Evolutionary conservation across 2,113 vertebrate genomes (phyloP).

Genomic region (Aspiorhynchus laticeps): DNA sequence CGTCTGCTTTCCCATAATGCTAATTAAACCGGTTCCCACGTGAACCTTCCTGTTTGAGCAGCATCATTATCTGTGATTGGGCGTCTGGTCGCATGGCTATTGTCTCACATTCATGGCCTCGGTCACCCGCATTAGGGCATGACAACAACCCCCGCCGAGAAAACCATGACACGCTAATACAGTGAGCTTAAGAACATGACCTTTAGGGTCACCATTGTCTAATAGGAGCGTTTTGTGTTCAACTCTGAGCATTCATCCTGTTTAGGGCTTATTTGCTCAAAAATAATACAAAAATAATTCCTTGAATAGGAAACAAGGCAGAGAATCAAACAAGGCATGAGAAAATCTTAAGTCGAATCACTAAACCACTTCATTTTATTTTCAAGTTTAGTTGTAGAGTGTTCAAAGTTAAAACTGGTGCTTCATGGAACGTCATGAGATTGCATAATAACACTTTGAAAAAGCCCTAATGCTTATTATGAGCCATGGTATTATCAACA

Average conservation of each 20-base stretch:
- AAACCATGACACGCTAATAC: constrained; percentile 13
- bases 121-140: constrained; percentile 54
- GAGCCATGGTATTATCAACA: no score
- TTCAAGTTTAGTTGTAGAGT: background rate
- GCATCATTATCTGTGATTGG: constrained; percentile 63
- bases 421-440: background rate
- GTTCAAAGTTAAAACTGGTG: background rate
- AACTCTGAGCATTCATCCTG: constrained; percentile 22
- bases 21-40: constrained; percentile 67
- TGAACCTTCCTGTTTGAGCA: constrained; percentile 59
- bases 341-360: background rate
- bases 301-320: background rate
- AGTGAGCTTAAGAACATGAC: constrained; percentile 50
- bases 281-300: constrained; percentile 39
- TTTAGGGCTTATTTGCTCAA: constrained; percentile 13
- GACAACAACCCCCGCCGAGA: constrained; percentile 49
- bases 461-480: background rate
- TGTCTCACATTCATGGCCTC: constrained; percentile 62
- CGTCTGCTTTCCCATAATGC: constrained; percentile 52
- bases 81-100: constrained; percentile 63
- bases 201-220: constrained; percentile 49
- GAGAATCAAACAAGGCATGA: background rate
- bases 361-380: background rate
- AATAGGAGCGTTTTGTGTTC: constrained; percentile 42
- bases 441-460: background rate